Base-by-base conservation (phyloP, 1,140 invertebrate genomes). In the Leptonema lineaticorne region DNA sequence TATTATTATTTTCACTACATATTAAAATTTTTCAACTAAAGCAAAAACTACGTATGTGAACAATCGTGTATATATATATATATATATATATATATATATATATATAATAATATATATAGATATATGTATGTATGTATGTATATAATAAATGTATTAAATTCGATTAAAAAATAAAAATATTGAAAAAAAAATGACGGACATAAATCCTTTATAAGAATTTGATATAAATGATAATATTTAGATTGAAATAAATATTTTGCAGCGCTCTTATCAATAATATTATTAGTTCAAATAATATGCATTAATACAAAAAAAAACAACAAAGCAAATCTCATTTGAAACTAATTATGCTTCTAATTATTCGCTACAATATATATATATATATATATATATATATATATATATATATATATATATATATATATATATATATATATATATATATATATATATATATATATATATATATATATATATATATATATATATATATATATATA, bases 311-410 rank as follows among this genome's bases (percentile, higher is more conserved):
- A n/a, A n/a, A n/a, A n/a, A n/a, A n/a, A n/a, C n/a, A n/a, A n/a
- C n/a, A n/a, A n/a, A n/a, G n/a, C n/a, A n/a, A n/a, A n/a, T n/a
- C n/a, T n/a, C n/a, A n/a, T n/a, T n/a, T n/a, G n/a, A n/a, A 46
- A 26, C 50, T 53, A 53, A 53, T 53, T 59, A 59, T 59, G 57
- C 57, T 14, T 59, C 57, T 59, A 59, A 22, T 30, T 59, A 59
- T 59, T 48, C 22, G 2, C 9, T 48, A 48, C 6, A 48, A 20
- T 48, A 20, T 20, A 48, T 53, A 24, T 26, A 53, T 53, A 53
- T 53, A 11, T n/a, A 53, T 53, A 7, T 53, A 24, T 26, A 53
- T 4, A 26, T 26, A 53, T 20, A 50, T 16, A 48, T 9, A 48
- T 48, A 2, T 24, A 48, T 48, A 33, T 33, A 33, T 11, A 33